These are phyloP conservation scores for Spialia ferax DNA, from an alignment of 2,888 invertebrate species.

Conservation along the genomic window DNA sequence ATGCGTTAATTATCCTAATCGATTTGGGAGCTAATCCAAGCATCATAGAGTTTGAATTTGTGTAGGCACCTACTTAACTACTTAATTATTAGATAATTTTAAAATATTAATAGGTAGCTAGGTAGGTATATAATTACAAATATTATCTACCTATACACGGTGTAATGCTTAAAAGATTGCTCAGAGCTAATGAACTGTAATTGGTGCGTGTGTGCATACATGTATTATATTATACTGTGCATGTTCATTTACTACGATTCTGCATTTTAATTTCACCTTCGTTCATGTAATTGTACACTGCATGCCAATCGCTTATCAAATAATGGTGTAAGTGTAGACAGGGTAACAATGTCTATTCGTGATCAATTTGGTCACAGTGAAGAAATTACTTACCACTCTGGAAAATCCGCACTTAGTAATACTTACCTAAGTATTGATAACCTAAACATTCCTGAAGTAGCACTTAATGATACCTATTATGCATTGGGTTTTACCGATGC, in stretches of 20 bases:
- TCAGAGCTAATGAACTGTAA: constrained; percentile 16
- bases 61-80: too few relatives aligned
- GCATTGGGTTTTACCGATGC: too few relatives aligned
- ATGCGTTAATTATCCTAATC: too few relatives aligned
- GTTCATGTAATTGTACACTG: constrained; percentile 16
- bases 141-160: too few relatives aligned
- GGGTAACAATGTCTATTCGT: constrained; percentile 1
- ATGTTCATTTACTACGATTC: constrained; percentile 23
- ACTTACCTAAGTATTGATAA: too few relatives aligned
- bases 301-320: constrained; percentile 13
- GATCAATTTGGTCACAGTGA: not conserved
- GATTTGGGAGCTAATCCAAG: too few relatives aligned
- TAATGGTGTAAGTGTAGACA: not conserved
- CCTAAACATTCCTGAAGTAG: too few relatives aligned
- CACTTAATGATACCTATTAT: too few relatives aligned
- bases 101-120: not conserved
- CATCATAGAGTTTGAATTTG: too few relatives aligned
- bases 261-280: constrained; percentile 17
- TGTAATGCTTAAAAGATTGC: not conserved
- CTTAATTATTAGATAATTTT: not conserved
- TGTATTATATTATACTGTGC: too few relatives aligned
- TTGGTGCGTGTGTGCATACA: not conserved
- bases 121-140: too few relatives aligned
- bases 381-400: not conserved
- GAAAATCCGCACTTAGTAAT: not conserved